A percentile compares a stretch with the other conserved stretches of the same genome.
Evolutionary conservation across 2,113 vertebrate genomes (phyloP).

Genomic region (Albula goreensis): DNA sequence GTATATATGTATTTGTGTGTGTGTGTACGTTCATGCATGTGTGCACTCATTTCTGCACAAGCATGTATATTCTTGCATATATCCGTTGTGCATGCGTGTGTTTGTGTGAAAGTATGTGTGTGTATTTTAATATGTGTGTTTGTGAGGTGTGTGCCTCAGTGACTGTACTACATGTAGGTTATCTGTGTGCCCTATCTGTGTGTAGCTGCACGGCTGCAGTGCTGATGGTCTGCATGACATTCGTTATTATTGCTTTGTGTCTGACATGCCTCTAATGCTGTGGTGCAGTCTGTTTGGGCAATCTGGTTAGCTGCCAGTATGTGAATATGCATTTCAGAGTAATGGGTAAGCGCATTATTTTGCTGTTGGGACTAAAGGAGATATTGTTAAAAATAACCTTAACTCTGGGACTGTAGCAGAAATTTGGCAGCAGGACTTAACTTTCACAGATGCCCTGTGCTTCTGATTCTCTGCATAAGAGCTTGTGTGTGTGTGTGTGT

Average conservation of each 20-base stretch:
- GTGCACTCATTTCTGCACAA: neutral
- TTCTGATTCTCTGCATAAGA: constrained; percentile 16
- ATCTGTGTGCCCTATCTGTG: neutral
- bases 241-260: constrained; percentile 38
- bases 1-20: neutral
- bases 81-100: neutral
- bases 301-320: constrained; percentile 51
- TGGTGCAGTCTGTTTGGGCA: constrained; percentile 49
- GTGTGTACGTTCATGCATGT: neutral
- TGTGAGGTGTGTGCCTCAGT: neutral
- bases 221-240: constrained; percentile 36
- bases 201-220: neutral
- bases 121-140: neutral
- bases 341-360: constrained; percentile 49
- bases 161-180: neutral
- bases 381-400: constrained; percentile 38
- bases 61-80: no score
- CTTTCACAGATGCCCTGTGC: constrained; percentile 31
- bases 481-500: neutral
- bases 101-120: constrained; percentile 24
- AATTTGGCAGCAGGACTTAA: constrained; percentile 27
- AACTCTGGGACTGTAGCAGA: constrained; percentile 23
- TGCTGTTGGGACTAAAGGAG: constrained; percentile 35
- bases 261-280: constrained; percentile 40
- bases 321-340: constrained; percentile 48